Base-by-base conservation (phyloP, 2,113 vertebrate species). In the Rallus limicola region DNA sequence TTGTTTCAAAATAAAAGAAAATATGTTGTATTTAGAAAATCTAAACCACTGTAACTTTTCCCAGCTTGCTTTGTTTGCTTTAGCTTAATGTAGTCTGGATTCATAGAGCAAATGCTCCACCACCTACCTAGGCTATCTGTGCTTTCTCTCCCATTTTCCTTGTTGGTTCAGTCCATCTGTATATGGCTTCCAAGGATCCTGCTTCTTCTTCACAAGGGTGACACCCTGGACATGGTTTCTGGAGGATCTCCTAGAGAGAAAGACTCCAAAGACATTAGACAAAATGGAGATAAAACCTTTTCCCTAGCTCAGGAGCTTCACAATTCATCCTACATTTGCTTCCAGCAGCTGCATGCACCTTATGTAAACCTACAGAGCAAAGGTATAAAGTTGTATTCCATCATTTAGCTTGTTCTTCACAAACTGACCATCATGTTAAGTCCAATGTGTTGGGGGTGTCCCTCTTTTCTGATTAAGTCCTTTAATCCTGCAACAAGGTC, bases 1-100 rank as follows among this genome's bases (percentile, higher is more conserved):
- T 18, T n/a, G 46, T 77, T 90, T 82, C 63, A 93, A 93, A 96
- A 92, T 58, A 79, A 72, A 87, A n/a, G 38, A 52, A 70, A 89
- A 75, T 38, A 33, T 48, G 38, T 72, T 79, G 24, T 72, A 44
- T 62, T 88, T 90, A 23, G 40, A 89, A 92, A 93, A 88, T 62
- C 33, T 58, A 90, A 94, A 74, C 63, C 79, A 80, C 29, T 82
- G 19, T 44, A 69, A 83, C 68, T 83, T 86, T 86, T 24, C 31
- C 53, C 68, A 86, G 59, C 36, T 92, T 90, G 28, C 19, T 94
- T 40, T 82, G 55, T 86, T 92, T 93, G 50, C 55, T 88, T 86
- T 90, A 86, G 82, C 13, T 95, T 80, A 53, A 90, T 50, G 55
- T 59, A 81, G n/a, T 67, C 50, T 76, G 46, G 68, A 40, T 74